Conservation (phyloP, 2,888 invertebrate genomes). For the Isotomurus palustris region DNA sequence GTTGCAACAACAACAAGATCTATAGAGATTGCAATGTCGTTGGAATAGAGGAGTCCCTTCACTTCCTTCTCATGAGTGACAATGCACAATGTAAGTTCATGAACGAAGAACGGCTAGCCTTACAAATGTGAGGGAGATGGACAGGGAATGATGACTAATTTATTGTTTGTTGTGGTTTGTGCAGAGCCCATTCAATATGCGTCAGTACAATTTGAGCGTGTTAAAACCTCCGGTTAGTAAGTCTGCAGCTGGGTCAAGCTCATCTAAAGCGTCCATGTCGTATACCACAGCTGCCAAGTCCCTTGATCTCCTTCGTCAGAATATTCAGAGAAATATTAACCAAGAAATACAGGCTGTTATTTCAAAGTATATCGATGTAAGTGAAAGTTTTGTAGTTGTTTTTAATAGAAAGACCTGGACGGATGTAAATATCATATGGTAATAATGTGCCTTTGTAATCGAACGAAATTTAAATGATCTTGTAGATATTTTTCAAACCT, state of each 20-base stretch:
- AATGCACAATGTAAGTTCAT: slow-evolving; percentile 6
- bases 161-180: slow-evolving; percentile 44
- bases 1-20: no score
- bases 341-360: slow-evolving; percentile 72
- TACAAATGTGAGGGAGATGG: background rate
- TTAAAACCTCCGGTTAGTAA: slow-evolving; percentile 50
- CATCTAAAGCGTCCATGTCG: slow-evolving; percentile 43
- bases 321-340: slow-evolving; percentile 70
- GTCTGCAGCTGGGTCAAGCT: slow-evolving; percentile 39
- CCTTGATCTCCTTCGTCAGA: slow-evolving; percentile 67
- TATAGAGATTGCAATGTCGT: no score
- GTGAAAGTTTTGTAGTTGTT: slow-evolving; percentile 21
- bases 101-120: background rate
- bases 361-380: slow-evolving; percentile 70
- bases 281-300: slow-evolving; percentile 65
- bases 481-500: slow-evolving; percentile 73
- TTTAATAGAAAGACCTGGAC: no score
- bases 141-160: background rate
- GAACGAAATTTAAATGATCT: slow-evolving; percentile 47
- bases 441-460: no score
- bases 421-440: background rate
- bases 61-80: no score
- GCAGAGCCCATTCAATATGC: slow-evolving; percentile 62
- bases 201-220: slow-evolving; percentile 68
- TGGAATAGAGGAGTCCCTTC: no score